A percentile compares a stretch with the other conserved stretches of the same genome.
These are phyloP conservation scores for Carpatolechia fugitivella DNA, from an alignment of 2,888 invertebrate genomes.

Conservation along the genomic window DNA sequence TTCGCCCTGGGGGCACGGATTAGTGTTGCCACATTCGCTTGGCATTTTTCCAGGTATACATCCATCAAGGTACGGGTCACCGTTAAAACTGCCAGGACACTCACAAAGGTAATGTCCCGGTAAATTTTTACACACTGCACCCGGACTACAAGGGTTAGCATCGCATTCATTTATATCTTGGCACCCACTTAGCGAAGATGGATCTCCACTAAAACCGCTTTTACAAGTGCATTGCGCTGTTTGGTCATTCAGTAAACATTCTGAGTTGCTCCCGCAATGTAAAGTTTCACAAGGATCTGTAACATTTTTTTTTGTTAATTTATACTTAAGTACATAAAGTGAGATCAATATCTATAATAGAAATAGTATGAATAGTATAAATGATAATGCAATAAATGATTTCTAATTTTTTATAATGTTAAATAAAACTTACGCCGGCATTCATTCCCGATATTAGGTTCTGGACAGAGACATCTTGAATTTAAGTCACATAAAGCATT, in stretches of 20 bases:
- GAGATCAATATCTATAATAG: not conserved
- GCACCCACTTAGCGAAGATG: slow-evolving; percentile 84
- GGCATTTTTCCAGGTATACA: slow-evolving; percentile 83
- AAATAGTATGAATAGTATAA: not conserved
- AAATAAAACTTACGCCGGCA: slow-evolving; percentile 87
- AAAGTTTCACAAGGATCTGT: slow-evolving; percentile 94
- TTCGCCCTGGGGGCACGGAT: slow-evolving; percentile 91
- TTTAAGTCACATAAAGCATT: slow-evolving; percentile 91
- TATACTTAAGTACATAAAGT: no score
- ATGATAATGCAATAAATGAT: no score
- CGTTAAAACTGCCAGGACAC: slow-evolving; percentile 89
- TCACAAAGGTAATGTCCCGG: slow-evolving; percentile 92
- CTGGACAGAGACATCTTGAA: slow-evolving; percentile 91
- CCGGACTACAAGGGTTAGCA: slow-evolving; percentile 87
- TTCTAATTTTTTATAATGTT: no score
- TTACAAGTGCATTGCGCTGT: slow-evolving; percentile 91
- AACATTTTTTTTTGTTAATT: slow-evolving; percentile 25
- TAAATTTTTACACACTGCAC: slow-evolving; percentile 93
- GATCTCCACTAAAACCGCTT: slow-evolving; percentile 87
- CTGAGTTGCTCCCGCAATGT: slow-evolving; percentile 91
- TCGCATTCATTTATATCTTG: slow-evolving; percentile 94
- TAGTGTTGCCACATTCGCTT: slow-evolving; percentile 84
- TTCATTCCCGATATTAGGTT: slow-evolving; percentile 94
- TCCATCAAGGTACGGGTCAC: slow-evolving; percentile 89
- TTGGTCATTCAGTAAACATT: slow-evolving; percentile 91